phyloP scores from a whole-genome alignment of 2,797 vertebrate species.

The Pipistrellus pipistrellus region DNA sequence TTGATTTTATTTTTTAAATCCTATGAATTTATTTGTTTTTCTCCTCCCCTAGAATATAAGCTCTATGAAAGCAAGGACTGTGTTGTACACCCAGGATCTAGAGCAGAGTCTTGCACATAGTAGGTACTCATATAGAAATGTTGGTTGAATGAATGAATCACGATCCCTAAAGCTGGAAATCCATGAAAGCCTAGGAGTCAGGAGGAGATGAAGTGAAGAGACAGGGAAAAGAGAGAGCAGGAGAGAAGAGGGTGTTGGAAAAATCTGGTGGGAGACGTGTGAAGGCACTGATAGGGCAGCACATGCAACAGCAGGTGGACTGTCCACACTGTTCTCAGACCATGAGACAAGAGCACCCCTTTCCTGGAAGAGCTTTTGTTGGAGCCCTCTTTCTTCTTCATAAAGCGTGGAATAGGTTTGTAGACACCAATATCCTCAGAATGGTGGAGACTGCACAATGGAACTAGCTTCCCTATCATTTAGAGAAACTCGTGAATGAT shows the following conservation, averaged over 20 bases:
- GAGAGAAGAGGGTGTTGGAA: neutral
- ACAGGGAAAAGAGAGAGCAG: neutral
- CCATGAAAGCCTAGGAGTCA: neutral
- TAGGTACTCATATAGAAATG: neutral
- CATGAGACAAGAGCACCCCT: neutral
- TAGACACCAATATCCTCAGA: neutral
- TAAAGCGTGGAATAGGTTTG: neutral
- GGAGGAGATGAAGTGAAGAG: neutral
- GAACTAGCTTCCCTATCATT: neutral
- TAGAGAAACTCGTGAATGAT: neutral
- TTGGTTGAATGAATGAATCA: neutral
- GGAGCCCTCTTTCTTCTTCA: neutral
- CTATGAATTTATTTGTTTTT: neutral
- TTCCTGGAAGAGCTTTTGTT: neutral
- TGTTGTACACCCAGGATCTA: neutral
- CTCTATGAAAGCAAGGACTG: neutral
- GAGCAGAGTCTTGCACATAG: neutral
- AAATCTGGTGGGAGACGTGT: neutral
- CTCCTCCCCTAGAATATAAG: neutral
- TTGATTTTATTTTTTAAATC: neutral
- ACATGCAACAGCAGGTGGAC: neutral
- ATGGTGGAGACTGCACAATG: neutral
- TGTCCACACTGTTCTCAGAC: neutral
- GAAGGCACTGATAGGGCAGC: neutral
- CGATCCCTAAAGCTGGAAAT: neutral